These are phyloP conservation scores for Macaria liturata DNA, from an alignment of 2,888 invertebrate genomes.

Conservation along the genomic window DNA sequence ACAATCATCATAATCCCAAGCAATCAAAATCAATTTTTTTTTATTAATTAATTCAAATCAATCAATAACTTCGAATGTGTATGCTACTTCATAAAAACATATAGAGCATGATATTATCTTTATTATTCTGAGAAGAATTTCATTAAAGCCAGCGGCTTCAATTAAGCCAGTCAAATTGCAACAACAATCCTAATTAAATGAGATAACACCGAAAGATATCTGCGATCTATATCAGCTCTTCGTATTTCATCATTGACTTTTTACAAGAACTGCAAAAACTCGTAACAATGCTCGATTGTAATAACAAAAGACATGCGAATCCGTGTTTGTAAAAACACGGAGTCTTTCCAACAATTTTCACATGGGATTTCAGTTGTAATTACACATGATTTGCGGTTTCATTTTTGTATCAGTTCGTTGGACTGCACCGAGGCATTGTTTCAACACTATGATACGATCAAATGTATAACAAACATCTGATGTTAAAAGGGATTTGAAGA, in stretches of 20 bases:
- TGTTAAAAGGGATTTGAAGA: no score
- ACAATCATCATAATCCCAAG: no score
- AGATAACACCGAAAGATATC: constrained; percentile 16
- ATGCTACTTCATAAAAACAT: no score
- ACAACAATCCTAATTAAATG: constrained; percentile 1
- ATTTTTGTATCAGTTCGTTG: constrained; percentile 18
- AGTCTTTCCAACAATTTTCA: constrained; percentile 25
- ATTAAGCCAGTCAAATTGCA: constrained; percentile 14
- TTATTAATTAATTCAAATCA: no score
- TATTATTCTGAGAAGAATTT: neutral
- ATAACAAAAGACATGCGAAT: constrained; percentile 43
- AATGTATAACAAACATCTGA: no score
- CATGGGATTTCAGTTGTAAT: constrained; percentile 31
- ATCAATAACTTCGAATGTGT: no score
- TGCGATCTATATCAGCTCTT: constrained; percentile 5
- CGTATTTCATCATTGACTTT: constrained; percentile 13
- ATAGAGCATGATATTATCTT: constrained; percentile 5
- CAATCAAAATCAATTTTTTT: no score
- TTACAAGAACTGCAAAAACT: constrained; percentile 27
- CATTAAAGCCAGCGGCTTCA: neutral
- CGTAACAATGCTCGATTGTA: constrained; percentile 47
- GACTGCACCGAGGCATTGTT: constrained; percentile 1
- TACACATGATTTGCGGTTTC: constrained; percentile 26
- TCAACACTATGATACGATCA: neutral
- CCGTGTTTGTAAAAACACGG: constrained; percentile 42